These are phyloP conservation scores for Syngnathus acus DNA, from an alignment of 2,797 vertebrate genomes.

Conservation along the genomic window DNA sequence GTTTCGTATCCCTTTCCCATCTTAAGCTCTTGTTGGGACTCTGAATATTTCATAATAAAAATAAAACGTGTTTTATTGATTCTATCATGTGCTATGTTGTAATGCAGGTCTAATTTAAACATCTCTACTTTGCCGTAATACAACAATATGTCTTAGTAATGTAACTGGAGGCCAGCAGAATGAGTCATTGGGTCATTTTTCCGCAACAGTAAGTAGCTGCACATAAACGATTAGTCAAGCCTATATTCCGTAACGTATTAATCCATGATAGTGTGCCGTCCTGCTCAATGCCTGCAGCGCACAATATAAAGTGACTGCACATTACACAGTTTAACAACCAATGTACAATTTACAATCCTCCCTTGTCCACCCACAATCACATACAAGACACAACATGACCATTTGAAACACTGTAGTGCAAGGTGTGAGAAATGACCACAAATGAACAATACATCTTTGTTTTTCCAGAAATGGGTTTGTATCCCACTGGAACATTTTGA, in stretches of 20 bases:
- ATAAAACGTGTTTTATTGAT: slow-evolving; percentile 1
- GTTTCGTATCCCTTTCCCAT: slow-evolving; percentile 23
- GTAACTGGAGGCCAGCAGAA: slow-evolving; percentile 45
- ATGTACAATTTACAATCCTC: slow-evolving; percentile 1
- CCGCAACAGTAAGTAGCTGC: slow-evolving; percentile 42
- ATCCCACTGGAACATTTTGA: too few relatives aligned
- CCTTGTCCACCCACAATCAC: slow-evolving; percentile 29
- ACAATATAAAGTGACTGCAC: slow-evolving; percentile 47
- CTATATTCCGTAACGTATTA: slow-evolving; percentile 48
- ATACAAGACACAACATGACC: slow-evolving; percentile 31
- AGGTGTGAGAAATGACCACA: slow-evolving; percentile 22
- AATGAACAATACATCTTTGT: slow-evolving; percentile 8
- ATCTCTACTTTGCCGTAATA: slow-evolving; percentile 25
- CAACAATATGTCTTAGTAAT: slow-evolving; percentile 31
- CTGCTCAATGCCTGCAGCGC: slow-evolving; percentile 62
- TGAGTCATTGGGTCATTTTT: slow-evolving; percentile 34
- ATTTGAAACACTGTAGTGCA: slow-evolving; percentile 33
- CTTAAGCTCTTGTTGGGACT: slow-evolving; percentile 11
- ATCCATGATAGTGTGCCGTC: slow-evolving; percentile 43
- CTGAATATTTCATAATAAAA: background rate
- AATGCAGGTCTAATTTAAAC: background rate
- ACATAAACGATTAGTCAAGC: slow-evolving; percentile 46
- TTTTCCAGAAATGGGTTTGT: too few relatives aligned
- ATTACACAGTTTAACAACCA: slow-evolving; percentile 21
- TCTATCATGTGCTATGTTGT: slow-evolving; percentile 17